phyloP scores from a whole-genome alignment of 2,797 vertebrate species.

The Paguma larvata region DNA sequence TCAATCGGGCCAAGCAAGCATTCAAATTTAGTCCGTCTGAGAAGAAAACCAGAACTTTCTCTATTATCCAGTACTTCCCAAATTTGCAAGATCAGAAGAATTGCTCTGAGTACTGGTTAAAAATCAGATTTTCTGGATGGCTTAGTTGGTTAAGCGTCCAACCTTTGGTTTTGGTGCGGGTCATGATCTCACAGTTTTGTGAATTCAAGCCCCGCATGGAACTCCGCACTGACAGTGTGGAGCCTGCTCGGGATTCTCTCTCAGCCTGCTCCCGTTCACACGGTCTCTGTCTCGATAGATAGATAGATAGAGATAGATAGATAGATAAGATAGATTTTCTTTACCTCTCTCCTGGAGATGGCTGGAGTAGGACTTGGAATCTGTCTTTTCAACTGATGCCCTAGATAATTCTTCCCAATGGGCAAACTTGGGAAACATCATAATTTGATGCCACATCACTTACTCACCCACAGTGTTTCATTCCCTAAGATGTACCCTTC shows the following conservation, averaged over 20 bases:
- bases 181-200: too few relatives aligned
- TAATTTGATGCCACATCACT: background rate
- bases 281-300: too few relatives aligned
- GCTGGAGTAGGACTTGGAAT: background rate
- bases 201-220: too few relatives aligned
- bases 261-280: too few relatives aligned
- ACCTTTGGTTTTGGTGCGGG: too few relatives aligned
- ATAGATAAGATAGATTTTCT: background rate
- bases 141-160: too few relatives aligned
- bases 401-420: slow-evolving; percentile 31
- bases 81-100: slow-evolving; percentile 34
- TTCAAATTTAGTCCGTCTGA: slow-evolving; percentile 8
- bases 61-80: slow-evolving; percentile 49
- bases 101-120: background rate
- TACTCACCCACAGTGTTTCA: background rate
- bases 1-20: background rate
- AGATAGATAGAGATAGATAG: too few relatives aligned
- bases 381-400: background rate
- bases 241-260: too few relatives aligned
- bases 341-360: background rate
- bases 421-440: background rate
- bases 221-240: too few relatives aligned
- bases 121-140: background rate
- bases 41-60: slow-evolving; percentile 29
- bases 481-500: background rate